Base-by-base conservation (phyloP, 1,140 invertebrate genomes). In the Zaprionus capensis region DNA sequence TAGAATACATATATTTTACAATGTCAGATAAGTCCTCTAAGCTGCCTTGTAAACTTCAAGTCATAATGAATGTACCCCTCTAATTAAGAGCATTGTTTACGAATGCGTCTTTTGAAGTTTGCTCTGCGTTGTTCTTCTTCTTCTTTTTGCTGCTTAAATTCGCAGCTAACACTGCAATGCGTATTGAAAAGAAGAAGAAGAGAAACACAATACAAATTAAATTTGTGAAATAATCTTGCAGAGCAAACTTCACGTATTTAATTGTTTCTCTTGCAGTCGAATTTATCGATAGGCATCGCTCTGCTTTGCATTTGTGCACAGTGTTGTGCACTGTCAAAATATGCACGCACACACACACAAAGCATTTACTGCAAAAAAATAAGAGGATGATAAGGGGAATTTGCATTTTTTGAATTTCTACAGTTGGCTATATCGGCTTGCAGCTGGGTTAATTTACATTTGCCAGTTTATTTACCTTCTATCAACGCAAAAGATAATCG, bases 21-120 rank as follows among this genome's bases (percentile, higher is more conserved):
- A 9, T 31, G 28, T 9, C 28, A 31, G 31, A 3, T 34, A 11
- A 34, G 9, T 11, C 31, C 9, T 3, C 31, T 31, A 11, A 31
- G 28, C 28, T 34, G 28, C 28, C 7, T 7, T 31, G 7, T 7
- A 31, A 31, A 31, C 28, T 31, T 31, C 2, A 2, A 34, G 31
- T 7, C 31, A 34, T 11, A 34, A 34, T 34, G 7, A 11, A 34
- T 34, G 4, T 11, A 34, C 31, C 31, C 2, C 9, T 34, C 4
- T 34, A 34, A 55, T 65, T 55, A 65, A 65, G 62, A 65, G 26
- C 31, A 49, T 55, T 53, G 49, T 38, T 55, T 12, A 55, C 34
- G 55, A 55, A 51, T 20, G 17, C 46, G 3, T 49, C 11, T 49
- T 12, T 22, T 49, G 44, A 49, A 17, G n/a, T 49, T 49, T 49